Evolutionary conservation across 2,797 vertebrate species (phyloP).

Genomic region (Psittacula echo): DNA sequence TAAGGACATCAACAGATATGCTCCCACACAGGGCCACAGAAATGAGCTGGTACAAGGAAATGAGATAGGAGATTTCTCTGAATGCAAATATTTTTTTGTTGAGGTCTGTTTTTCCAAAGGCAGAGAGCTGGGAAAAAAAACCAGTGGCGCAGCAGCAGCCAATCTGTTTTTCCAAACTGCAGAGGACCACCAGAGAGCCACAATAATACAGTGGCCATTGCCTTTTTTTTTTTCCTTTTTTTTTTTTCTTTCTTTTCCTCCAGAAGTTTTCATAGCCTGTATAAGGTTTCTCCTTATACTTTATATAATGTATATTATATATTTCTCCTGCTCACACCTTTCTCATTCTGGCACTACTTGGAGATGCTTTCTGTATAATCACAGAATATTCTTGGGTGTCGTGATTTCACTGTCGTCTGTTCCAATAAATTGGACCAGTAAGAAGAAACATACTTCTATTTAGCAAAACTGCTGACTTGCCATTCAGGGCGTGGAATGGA

Average conservation of each 20-base stretch:
- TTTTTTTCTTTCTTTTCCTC: not conserved
- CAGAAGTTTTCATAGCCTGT: not conserved
- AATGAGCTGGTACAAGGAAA: not conserved
- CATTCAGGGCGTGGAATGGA: not conserved
- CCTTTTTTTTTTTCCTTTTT: not conserved
- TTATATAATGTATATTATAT: too few relatives aligned
- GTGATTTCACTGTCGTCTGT: not conserved
- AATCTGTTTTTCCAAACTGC: constrained; percentile 7
- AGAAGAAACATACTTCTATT: not conserved
- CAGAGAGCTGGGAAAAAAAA: constrained; percentile 14
- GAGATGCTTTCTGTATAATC: not conserved
- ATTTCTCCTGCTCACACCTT: not conserved
- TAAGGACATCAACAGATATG: not conserved
- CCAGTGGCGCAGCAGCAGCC: not conserved
- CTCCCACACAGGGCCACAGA: not conserved
- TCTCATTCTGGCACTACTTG: not conserved
- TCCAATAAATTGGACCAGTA: not conserved
- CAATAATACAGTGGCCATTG: not conserved
- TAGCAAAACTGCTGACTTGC: not conserved
- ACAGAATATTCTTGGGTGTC: not conserved
- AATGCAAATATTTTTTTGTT: constrained; percentile 31
- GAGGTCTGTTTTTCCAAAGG: constrained; percentile 26
- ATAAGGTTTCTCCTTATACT: not conserved
- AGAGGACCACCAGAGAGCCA: not conserved
- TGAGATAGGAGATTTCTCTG: not conserved